phyloP scores from a whole-genome alignment of 1,140 invertebrate genomes.

The Heliconius nattereri region DNA sequence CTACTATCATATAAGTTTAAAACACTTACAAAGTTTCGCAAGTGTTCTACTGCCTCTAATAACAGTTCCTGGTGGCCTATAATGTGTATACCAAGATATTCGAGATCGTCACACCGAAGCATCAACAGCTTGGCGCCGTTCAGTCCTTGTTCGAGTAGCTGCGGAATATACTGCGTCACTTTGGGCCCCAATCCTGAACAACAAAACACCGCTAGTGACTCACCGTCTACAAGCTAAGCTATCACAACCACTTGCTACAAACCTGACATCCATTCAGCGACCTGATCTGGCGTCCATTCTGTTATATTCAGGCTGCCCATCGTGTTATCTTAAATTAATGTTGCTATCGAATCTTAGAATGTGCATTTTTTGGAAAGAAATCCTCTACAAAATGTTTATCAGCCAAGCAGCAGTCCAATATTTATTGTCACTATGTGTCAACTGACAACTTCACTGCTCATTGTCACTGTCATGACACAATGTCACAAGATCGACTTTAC shows the following conservation, averaged over 20 bases:
- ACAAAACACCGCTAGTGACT: constrained; percentile 51
- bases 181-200: constrained; percentile 89
- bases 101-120: constrained; percentile 92
- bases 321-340: constrained; percentile 31
- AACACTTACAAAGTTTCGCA: constrained; percentile 91
- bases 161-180: constrained; percentile 90
- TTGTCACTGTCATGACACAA: constrained; percentile 37
- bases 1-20: background rate
- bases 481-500: constrained; percentile 11
- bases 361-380: constrained; percentile 39
- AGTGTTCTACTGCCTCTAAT: constrained; percentile 93
- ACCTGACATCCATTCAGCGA: constrained; percentile 96
- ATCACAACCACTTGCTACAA: constrained; percentile 37
- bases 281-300: constrained; percentile 96
- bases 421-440: constrained; percentile 38
- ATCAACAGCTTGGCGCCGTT: constrained; percentile 91
- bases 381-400: constrained; percentile 27
- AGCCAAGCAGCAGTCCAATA: constrained; percentile 34
- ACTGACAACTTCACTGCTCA: constrained; percentile 16
- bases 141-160: constrained; percentile 90
- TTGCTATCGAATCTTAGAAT: constrained; percentile 24
- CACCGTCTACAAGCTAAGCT: constrained; percentile 46
- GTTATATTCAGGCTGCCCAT: constrained; percentile 93
- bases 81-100: constrained; percentile 90
- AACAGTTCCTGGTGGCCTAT: constrained; percentile 96